These are phyloP conservation scores for Platanista minor DNA, from an alignment of 2,113 vertebrate genomes.

Conservation along the genomic window DNA sequence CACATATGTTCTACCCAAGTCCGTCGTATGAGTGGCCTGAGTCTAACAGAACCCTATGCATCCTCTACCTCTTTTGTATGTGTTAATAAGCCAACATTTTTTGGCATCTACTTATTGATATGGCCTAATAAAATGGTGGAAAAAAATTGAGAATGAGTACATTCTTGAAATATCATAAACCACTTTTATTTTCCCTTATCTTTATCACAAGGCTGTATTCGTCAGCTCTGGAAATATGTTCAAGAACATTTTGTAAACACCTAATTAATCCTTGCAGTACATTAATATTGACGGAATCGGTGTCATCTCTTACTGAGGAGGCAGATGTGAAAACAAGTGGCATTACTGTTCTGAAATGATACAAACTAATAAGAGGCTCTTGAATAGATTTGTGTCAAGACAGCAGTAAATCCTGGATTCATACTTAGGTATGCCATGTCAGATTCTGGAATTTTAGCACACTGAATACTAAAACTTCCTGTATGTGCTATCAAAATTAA, in stretches of 20 bases:
- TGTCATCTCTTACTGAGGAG: neutral
- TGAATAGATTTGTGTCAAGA: neutral
- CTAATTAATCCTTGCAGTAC: neutral
- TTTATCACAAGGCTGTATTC: neutral
- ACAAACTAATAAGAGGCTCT: neutral
- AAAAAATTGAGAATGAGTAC: neutral
- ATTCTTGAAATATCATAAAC: conserved; percentile 12
- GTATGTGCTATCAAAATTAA: neutral
- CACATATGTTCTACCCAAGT: neutral
- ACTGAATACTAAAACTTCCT: neutral
- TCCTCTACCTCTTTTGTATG: neutral
- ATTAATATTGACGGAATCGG: neutral
- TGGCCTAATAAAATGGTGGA: neutral
- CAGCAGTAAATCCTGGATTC: neutral
- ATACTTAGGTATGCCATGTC: neutral
- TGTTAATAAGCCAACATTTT: neutral
- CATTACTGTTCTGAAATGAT: neutral
- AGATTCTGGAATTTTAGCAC: neutral
- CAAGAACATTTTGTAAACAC: conserved; percentile 1
- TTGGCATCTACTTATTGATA: neutral
- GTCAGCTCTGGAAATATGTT: conserved; percentile 14
- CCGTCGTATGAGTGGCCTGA: neutral
- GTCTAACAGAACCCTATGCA: neutral
- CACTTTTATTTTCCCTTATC: neutral
- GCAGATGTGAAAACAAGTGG: neutral